Evolutionary conservation across 1,140 invertebrate species (phyloP), one percentile per base, ranked within the genome.

Genomic region (Drosophila virilis): DNA sequence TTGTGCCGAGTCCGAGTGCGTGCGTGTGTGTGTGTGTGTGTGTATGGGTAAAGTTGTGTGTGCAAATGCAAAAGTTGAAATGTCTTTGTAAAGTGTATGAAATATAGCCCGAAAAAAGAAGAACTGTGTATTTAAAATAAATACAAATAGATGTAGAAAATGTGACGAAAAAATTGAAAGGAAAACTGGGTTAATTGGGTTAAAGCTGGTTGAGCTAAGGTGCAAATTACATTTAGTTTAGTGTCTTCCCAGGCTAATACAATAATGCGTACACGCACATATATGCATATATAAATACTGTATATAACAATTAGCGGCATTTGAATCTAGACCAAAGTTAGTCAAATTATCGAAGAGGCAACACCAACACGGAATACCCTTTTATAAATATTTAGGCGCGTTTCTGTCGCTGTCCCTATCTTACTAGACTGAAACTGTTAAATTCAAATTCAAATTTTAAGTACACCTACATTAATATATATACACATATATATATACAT

Each of bases 381-480:
- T 72, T 67, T 77, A 72, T 77, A 73, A 42, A 46, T 57, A 45
- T 43, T 22, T 22, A 22, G 22, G 22, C 2, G 22, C 22, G 22
- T 22, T 70, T 66, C 59, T 71, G 65, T 78, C 60, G 66, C 64
- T 78, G 68, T 71, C 46, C 77, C 61, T 78, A 83, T 77, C 78
- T 77, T 73, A 78, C 80, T 83, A 83, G 80, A 83, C 80, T 83
- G 80, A 83, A 81, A 73, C 66, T 69, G 79, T 81, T 81, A 58
- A 82, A 76, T 22, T 74, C 64, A 59, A 50, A 67, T 48, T 57
- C 40, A 79, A 65, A 37, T 50, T 67, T 51, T 51, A 51, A 51
- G 48, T 51, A 51, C 48, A 33, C 22, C 22, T 50, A 45, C 22
- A 28, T 5, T 5, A 5, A 28, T 28, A 28, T 28, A 5, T 6